Base-by-base conservation (phyloP, 2,113 vertebrate genomes). In the Halcyon malimbica region DNA sequence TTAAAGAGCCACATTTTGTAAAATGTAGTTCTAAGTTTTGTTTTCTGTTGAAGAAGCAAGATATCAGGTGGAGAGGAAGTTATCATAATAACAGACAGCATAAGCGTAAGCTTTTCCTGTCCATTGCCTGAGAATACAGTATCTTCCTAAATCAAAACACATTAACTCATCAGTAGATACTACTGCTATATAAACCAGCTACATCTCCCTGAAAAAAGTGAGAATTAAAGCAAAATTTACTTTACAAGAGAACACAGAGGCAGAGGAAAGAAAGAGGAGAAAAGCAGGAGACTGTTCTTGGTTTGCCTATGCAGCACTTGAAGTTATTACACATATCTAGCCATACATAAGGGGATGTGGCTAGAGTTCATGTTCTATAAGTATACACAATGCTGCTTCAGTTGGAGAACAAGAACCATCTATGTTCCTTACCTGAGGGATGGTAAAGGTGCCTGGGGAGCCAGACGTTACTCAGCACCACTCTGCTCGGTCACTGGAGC, bases 401-500 rank as follows among this genome's bases (percentile, higher is more conserved):
- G 28, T 0, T 51, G 26, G 33, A 24, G 29, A 81, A 63, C 5
- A 70, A 23, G 14, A 59, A 6, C 42, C 16, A 31, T 8, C 67
- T 60, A 1, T 7, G 8, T 53, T 87, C 60, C 97, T 97, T 89
- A 98, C 98, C 97, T 98, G 96, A 92, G 39, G 33, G 63, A 92
- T 97, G 87, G 93, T 91, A 70, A 68, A 93, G 97, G 97, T 96
- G 97, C 95, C 97, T 96, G 63, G 78, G 95, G 94, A 97, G 97
- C 95, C 17, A 5, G 81, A 87, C 67, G 50, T 97, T 85, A 98
- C 97, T 98, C 98, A 86, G 98, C 97, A 93, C 97, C 96, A 95
- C 96, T 97, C 93, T 97, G 97, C 97, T 98, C 93, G 3, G 97
- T 92, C 89, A 96, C 97, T 17, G 98, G 97, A 97, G 97, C 96